Evolutionary conservation across 2,113 vertebrate genomes (phyloP).

Genomic region (Sigmodon hispidus): DNA sequence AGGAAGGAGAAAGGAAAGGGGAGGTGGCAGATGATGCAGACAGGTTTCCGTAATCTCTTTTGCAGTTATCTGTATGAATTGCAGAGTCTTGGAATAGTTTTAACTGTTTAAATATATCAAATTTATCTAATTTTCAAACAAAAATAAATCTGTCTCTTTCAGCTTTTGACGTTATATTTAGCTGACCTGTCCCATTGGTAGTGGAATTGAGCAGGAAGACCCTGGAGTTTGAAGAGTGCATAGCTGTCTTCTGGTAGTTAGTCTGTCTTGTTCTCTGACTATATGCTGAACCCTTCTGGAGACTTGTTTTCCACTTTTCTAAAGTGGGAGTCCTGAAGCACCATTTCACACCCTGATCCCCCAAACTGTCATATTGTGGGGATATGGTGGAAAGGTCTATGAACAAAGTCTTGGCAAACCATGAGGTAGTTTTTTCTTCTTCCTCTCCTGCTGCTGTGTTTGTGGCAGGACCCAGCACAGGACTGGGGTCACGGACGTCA

Average conservation of each 20-base stretch:
- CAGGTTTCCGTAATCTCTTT: constrained; percentile 23
- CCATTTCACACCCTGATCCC: neutral
- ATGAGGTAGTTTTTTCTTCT: neutral
- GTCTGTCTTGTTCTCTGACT: neutral
- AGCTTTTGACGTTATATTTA: neutral
- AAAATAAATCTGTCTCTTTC: neutral
- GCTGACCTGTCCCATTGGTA: neutral
- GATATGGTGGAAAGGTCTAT: neutral
- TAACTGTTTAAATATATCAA: constrained; percentile 16
- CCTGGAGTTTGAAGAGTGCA: neutral
- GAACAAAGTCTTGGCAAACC: neutral
- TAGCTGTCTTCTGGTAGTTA: neutral
- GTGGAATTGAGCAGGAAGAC: neutral
- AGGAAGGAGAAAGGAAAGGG: neutral
- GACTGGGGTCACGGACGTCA: neutral
- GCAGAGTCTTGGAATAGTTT: neutral
- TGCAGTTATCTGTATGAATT: neutral
- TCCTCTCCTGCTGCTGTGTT: neutral
- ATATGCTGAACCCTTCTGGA: neutral
- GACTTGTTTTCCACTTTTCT: neutral
- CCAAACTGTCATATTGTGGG: neutral
- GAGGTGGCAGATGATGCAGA: neutral
- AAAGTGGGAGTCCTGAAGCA: neutral
- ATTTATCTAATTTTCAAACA: constrained; percentile 13
- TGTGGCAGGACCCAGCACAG: neutral